Percentiles rank a stretch among this genome's conserved stretches.
These are phyloP conservation scores for Coreius guichenoti DNA, from an alignment of 2,797 vertebrate species.

Conservation along the genomic window DNA sequence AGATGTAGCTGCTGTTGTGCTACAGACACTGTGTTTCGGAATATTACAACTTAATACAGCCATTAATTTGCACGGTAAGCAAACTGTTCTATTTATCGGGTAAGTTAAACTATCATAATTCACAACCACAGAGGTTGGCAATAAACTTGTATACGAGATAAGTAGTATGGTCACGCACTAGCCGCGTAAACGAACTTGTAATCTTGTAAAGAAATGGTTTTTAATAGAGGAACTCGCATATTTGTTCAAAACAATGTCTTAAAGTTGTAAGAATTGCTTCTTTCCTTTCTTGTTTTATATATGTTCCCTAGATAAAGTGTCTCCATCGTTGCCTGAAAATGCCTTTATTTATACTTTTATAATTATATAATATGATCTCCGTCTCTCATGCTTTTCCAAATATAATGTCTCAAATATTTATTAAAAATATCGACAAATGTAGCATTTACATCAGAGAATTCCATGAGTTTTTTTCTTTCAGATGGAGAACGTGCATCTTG, in stretches of 20 bases:
- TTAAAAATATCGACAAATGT: neutral
- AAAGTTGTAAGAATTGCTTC: neutral
- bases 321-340: neutral
- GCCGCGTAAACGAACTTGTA: neutral
- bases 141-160: too few relatives aligned
- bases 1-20: neutral
- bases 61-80: neutral
- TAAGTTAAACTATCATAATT: neutral
- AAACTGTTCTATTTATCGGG: neutral
- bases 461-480: neutral
- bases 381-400: neutral
- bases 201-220: neutral
- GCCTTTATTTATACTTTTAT: neutral
- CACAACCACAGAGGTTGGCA: neutral
- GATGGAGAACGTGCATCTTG: conserved; percentile 90
- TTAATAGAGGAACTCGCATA: neutral
- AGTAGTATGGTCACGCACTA: neutral
- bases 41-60: neutral
- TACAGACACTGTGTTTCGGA: neutral
- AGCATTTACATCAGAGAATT: neutral
- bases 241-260: neutral
- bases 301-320: neutral
- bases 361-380: neutral
- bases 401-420: neutral
- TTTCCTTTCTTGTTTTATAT: neutral